Conservation (phyloP, 2,113 vertebrate genomes). For the Telmatochromis brachygnathus region DNA sequence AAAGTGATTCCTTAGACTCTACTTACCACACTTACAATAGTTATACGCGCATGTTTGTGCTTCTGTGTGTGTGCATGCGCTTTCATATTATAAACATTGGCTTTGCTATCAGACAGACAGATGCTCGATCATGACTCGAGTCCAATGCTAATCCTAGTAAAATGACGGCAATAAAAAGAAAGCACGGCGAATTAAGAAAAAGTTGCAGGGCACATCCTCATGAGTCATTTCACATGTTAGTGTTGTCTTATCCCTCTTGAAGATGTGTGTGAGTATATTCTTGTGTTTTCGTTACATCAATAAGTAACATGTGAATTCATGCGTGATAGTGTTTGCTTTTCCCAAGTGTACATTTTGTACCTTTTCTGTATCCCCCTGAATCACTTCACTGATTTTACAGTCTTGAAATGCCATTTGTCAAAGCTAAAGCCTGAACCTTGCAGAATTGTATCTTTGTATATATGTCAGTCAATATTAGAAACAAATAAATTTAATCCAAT, state of each 20-base stretch:
- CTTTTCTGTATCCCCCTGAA: constrained; percentile 17
- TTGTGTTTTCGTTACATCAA: not conserved
- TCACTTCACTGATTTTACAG: constrained; percentile 1
- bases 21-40: not conserved
- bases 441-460: not conserved
- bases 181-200: not conserved
- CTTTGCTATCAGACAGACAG: not conserved
- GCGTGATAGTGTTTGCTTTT: not conserved
- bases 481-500: not conserved
- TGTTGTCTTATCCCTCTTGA: not conserved
- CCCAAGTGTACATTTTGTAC: constrained; percentile 7
- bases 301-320: not conserved
- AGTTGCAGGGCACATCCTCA: not conserved
- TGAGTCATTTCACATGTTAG: constrained; percentile 14
- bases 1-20: not conserved
- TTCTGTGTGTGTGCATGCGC: not conserved
- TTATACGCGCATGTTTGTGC: not conserved
- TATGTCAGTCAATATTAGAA: not conserved
- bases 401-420: constrained; percentile 12
- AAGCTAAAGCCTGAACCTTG: not conserved
- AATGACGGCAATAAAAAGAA: not conserved
- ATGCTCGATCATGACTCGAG: not conserved
- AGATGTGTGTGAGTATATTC: not conserved
- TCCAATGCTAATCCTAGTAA: not conserved
- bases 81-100: constrained; percentile 1